These are phyloP conservation scores for Heliconius nattereri DNA, from an alignment of 1,140 invertebrate species.

Conservation along the genomic window DNA sequence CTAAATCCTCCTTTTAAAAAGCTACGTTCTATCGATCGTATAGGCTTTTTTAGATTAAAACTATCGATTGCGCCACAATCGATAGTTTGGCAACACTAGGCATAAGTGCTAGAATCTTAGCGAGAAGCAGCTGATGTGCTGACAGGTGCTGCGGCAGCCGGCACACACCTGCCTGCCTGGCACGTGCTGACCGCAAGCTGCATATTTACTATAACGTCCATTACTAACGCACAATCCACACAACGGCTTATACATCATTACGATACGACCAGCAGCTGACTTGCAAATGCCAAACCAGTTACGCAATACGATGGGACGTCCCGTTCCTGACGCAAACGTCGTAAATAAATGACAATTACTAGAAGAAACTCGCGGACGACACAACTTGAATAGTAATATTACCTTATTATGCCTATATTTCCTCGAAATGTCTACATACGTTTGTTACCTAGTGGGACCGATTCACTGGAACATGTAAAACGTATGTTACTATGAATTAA, in stretches of 20 bases:
- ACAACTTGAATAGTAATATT: slow-evolving; percentile 50
- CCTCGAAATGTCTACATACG: slow-evolving; percentile 34
- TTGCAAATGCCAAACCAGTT: slow-evolving; percentile 28
- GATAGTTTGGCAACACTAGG: too few relatives aligned
- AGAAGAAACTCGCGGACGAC: slow-evolving; percentile 36
- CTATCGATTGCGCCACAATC: too few relatives aligned
- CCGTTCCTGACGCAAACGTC: slow-evolving; percentile 15
- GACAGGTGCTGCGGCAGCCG: slow-evolving; percentile 76
- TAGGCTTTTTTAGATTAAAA: too few relatives aligned
- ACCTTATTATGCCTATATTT: slow-evolving; percentile 22
- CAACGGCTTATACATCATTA: slow-evolving; percentile 32
- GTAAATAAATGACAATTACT: slow-evolving; percentile 28
- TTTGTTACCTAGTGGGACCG: slow-evolving; percentile 31
- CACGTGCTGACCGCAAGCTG: slow-evolving; percentile 74
- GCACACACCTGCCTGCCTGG: slow-evolving; percentile 75
- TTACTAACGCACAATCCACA: slow-evolving; percentile 55
- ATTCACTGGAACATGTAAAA: slow-evolving; percentile 38
- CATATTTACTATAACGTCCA: slow-evolving; percentile 55
- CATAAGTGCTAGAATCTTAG: slow-evolving; percentile 16
- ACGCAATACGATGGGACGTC: slow-evolving; percentile 33
- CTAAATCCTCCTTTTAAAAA: too few relatives aligned
- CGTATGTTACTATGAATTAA: slow-evolving; percentile 49
- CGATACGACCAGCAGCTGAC: slow-evolving; percentile 29
- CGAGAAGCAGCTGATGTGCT: slow-evolving; percentile 67
- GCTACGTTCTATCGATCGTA: too few relatives aligned